Evolutionary conservation across 1,140 invertebrate species (phyloP), one percentile per base, ranked within the genome.

Genomic region (Zaprionus nigranus): DNA sequence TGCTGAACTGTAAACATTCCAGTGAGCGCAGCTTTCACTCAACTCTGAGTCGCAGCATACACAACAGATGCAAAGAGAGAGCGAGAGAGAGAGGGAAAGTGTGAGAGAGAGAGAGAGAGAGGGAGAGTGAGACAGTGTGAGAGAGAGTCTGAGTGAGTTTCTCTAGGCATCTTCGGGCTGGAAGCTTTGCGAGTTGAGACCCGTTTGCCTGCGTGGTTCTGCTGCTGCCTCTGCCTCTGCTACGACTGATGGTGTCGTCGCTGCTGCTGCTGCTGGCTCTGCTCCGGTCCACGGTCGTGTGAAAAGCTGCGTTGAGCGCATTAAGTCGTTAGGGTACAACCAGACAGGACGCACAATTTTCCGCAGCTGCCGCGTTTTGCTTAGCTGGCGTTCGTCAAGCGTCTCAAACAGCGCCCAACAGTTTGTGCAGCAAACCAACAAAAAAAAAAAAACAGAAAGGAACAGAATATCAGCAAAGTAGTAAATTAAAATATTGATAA

Each of bases 281-380:
- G 79, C 75, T 90, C 79, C 38, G 81, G 87, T 91, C 88, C 90
- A 91, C 90, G 88, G 84, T 78, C 88, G 88, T 91, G 90, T 77
- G 84, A 90, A 91, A 91, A 91, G 82, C 82, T 90, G 82, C 77
- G 85, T 88, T 85, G 88, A 91, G 88, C 88, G 88, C 88, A 91
- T 91, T 91, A 91, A 91, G 90, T 91, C 84, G 90, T 88, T 85
- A 86, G 88, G 88, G 82, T 90, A 90, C 90, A 91, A 91, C 90
- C 90, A 91, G 90, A 81, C 67, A 90, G 90, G 90, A 91, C 90
- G 90, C 90, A 88, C 77, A 75, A 78, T 75, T 76, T 65, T 43
- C 64, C 72, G 79, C 75, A 84, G 82, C 72, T 90, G 86, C 54
- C 79, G 85, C 81, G 79, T 69, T 69, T 73, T 75, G 72, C 68